Evolutionary conservation across 2,888 invertebrate species (phyloP).

Genomic region (Leucophora obtusa): DNA sequence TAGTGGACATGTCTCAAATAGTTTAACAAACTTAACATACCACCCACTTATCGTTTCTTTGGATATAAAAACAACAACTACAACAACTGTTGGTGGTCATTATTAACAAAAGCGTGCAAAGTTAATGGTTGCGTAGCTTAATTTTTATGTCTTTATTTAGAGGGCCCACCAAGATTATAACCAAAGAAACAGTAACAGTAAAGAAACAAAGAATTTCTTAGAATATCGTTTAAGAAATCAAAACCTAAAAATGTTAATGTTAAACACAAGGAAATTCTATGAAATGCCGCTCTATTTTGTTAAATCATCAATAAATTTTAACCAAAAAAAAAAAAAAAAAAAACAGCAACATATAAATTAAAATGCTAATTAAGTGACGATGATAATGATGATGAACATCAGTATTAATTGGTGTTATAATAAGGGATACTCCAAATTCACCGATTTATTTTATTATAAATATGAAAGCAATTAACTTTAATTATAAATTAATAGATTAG

Average conservation of each 20-base stretch:
- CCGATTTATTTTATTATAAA: too few relatives aligned
- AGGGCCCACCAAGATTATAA: slow-evolving; percentile 52
- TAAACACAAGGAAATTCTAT: slow-evolving; percentile 22
- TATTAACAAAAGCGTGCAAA: slow-evolving; percentile 63
- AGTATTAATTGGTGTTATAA: neutral
- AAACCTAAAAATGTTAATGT: neutral
- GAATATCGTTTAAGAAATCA: slow-evolving; percentile 39
- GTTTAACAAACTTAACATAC: neutral
- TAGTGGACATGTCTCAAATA: neutral
- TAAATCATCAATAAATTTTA: neutral
- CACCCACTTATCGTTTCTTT: neutral
- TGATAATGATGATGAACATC: slow-evolving; percentile 1
- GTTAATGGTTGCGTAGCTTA: slow-evolving; percentile 60
- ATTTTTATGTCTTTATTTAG: slow-evolving; percentile 63
- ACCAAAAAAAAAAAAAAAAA: neutral
- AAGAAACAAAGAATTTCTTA: slow-evolving; percentile 35
- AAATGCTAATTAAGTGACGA: slow-evolving; percentile 50
- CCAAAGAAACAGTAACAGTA: neutral
- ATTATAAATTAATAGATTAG: too few relatives aligned
- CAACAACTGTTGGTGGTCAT: slow-evolving; percentile 41
- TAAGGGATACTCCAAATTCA: too few relatives aligned
- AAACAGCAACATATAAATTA: neutral
- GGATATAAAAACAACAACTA: neutral
- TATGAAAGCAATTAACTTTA: too few relatives aligned
- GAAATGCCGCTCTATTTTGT: slow-evolving; percentile 36